phyloP scores from a whole-genome alignment of 2,888 invertebrate species.

The Ophion obscuratus region DNA sequence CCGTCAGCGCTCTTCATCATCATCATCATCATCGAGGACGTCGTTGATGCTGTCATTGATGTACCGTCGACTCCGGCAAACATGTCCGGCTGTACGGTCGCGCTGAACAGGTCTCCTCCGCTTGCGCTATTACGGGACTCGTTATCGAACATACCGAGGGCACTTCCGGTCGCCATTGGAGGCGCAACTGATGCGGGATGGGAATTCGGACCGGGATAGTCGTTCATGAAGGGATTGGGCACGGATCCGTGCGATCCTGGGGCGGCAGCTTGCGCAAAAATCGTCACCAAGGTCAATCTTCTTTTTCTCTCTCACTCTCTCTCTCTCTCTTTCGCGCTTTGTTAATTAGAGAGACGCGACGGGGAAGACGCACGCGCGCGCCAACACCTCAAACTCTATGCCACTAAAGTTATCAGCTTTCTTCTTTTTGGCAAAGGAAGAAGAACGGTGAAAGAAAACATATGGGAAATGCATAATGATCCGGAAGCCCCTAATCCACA shows the following conservation, averaged over 20 bases:
- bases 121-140: slow-evolving; percentile 69
- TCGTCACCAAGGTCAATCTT: slow-evolving; percentile 75
- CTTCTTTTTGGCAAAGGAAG: not conserved
- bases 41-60: slow-evolving; percentile 77
- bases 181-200: slow-evolving; percentile 63
- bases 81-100: slow-evolving; percentile 80
- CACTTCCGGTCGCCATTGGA: slow-evolving; percentile 67
- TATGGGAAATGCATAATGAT: not conserved
- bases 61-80: slow-evolving; percentile 80
- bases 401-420: not conserved
- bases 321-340: not conserved
- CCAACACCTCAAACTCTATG: no score
- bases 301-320: slow-evolving; percentile 1
- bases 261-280: slow-evolving; percentile 86
- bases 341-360: not conserved
- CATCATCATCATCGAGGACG: slow-evolving; percentile 71
- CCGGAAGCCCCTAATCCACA: not conserved
- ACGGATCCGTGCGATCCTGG: slow-evolving; percentile 83
- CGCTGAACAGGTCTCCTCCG: slow-evolving; percentile 81
- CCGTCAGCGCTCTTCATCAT: not conserved
- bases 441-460: not conserved
- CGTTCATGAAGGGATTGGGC: slow-evolving; percentile 89
- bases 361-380: no score
- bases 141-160: slow-evolving; percentile 75
- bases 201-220: slow-evolving; percentile 83